These are phyloP conservation scores for Lepidocyrtinus sp. DNA, from an alignment of 2,888 invertebrate species.

Conservation along the genomic window DNA sequence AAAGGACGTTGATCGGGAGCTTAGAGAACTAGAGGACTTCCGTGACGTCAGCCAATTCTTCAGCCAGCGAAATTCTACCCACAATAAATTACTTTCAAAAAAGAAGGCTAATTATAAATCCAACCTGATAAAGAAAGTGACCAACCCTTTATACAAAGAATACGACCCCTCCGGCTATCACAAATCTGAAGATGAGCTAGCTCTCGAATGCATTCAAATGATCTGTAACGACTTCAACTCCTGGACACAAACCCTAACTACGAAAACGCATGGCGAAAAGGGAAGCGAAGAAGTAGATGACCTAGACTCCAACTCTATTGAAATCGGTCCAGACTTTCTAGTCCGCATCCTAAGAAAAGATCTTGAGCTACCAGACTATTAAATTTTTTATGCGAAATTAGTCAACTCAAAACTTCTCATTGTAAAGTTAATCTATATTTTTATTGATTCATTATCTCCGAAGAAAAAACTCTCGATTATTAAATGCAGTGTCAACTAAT, in stretches of 20 bases:
- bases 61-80: neutral
- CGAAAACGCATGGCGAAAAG: neutral
- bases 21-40: slow-evolving; percentile 21
- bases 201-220: slow-evolving; percentile 51
- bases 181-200: slow-evolving; percentile 62
- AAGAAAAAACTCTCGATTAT: too few relatives aligned
- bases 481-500: too few relatives aligned
- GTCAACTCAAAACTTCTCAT: too few relatives aligned
- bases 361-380: slow-evolving; percentile 54
- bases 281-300: neutral
- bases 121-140: too few relatives aligned
- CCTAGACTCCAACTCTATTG: neutral
- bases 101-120: too few relatives aligned
- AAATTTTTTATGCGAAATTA: too few relatives aligned
- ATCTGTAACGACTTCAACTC: slow-evolving; percentile 59
- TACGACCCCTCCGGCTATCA: slow-evolving; percentile 62
- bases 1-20: slow-evolving; percentile 17
- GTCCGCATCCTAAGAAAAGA: slow-evolving; percentile 53
- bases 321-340: slow-evolving; percentile 48
- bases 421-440: too few relatives aligned
- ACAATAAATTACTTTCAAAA: too few relatives aligned
- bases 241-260: slow-evolving; percentile 53
- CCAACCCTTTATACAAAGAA: slow-evolving; percentile 63
- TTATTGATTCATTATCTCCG: too few relatives aligned
- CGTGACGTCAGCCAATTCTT: slow-evolving; percentile 40